Base-by-base conservation (phyloP, 2,888 invertebrate genomes). In the Meloe dianella region DNA sequence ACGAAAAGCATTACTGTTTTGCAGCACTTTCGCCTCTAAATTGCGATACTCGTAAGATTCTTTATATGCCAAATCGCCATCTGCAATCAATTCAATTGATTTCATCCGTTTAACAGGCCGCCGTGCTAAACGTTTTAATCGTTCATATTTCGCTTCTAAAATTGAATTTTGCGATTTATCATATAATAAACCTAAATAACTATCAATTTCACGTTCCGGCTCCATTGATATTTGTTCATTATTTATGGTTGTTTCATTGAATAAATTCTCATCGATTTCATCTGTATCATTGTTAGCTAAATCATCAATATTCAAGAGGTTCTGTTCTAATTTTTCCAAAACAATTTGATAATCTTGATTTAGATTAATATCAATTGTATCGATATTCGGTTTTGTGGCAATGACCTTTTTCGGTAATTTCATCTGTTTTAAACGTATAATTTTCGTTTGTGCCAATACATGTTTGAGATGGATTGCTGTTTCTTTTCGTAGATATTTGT, bases 351-450 rank as follows among this genome's bases (percentile, higher is more conserved):
- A 82, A 63, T 77, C 75, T 71, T 79, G 78, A 30, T 75, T 72
- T 38, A 82, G 76, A 65, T 80, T 79, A 30, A 80, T 71, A 35
- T 78, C 72, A 5, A 80, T 73, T 20, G 74, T 71, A 59, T 76
- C 73, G 2, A 59, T 51, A 59, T 65, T 54, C 30, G 71, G 68
- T 64, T 81, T 75, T 6, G 75, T 68, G 14, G 74, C 60, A 6
- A 70, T 63, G 17, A 66, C 66, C 67, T 75, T 74, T 32, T 65
- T 60, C 1, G 77, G 74, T 1, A 91, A 85, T 82, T 91, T 91
- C 10, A 91, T 87, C 80, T 91, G 87, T 77, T 90, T 87, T 85
- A 92, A 88, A 77, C 85, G 87, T 5, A 93, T 79, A 27, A 88
- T 77, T 84, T 92, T 93, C 59, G 87, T 87, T 1, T 91, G 89